phyloP scores from a whole-genome alignment of 1,140 invertebrate genomes.

The Spodoptera litura region DNA sequence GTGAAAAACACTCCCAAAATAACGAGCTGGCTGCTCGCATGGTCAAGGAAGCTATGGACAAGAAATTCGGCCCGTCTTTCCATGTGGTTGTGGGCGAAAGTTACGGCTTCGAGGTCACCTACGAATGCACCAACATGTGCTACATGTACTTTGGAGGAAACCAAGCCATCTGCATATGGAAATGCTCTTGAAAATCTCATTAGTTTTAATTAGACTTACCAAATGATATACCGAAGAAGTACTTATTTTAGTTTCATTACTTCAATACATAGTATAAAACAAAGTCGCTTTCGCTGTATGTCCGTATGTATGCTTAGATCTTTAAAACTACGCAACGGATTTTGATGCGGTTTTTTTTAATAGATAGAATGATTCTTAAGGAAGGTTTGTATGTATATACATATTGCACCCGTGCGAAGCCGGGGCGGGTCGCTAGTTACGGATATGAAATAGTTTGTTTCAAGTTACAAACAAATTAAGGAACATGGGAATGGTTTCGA shows the following conservation, averaged over 20 bases:
- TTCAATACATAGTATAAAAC: too few relatives aligned
- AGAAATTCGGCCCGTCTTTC: conserved; percentile 97
- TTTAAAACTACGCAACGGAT: too few relatives aligned
- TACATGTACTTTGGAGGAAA: conserved; percentile 98
- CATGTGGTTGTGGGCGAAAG: conserved; percentile 97
- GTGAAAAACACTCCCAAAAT: conserved; percentile 95
- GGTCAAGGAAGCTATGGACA: conserved; percentile 97
- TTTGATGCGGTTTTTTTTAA: too few relatives aligned
- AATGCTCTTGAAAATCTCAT: conserved; percentile 88
- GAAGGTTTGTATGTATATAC: too few relatives aligned
- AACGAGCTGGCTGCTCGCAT: conserved; percentile 91
- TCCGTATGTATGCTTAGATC: too few relatives aligned
- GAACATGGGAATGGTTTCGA: conserved; percentile 15
- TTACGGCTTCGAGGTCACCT: conserved; percentile 96
- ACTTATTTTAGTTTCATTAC: conserved; percentile 2
- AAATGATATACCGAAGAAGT: conserved; percentile 33
- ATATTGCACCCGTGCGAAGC: too few relatives aligned
- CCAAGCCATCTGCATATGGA: conserved; percentile 95
- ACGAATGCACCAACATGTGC: conserved; percentile 95
- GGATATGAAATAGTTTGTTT: conserved; percentile 20
- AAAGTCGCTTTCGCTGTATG: too few relatives aligned
- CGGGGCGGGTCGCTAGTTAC: too few relatives aligned
- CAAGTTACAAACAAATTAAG: neutral
- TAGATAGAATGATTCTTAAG: too few relatives aligned
- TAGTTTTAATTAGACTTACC: conserved; percentile 8